These are phyloP conservation scores for Oreochromis aureus DNA, from an alignment of 2,113 vertebrate species.

Conservation along the genomic window DNA sequence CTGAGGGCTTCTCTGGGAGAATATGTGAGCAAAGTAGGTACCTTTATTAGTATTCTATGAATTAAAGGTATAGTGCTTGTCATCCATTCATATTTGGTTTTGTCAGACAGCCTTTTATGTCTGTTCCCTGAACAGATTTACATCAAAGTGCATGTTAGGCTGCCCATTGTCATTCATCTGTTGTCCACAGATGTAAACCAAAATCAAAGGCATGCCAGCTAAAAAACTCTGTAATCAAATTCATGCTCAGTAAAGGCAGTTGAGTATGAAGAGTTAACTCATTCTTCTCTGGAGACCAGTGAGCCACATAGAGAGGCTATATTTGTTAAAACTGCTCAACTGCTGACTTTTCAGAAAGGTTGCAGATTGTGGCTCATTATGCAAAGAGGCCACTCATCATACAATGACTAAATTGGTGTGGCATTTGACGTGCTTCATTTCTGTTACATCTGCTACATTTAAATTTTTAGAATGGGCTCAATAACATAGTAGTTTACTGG, in stretches of 20 bases:
- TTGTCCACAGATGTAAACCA: not conserved
- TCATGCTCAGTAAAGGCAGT: not conserved
- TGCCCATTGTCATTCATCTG: not conserved
- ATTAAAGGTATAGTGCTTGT: not conserved
- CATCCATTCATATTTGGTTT: not conserved
- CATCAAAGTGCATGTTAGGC: not conserved
- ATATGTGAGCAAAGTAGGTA: constrained; percentile 80
- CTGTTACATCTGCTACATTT: not conserved
- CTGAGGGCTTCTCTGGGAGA: constrained; percentile 71
- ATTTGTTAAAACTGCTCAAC: not conserved
- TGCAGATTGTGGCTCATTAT: not conserved
- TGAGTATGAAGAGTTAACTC: not conserved
- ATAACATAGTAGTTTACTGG: not conserved
- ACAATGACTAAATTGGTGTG: not conserved
- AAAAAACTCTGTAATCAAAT: not conserved
- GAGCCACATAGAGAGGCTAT: not conserved
- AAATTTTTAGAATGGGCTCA: not conserved
- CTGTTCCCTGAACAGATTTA: not conserved
- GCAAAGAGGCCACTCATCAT: not conserved
- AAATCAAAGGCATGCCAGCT: not conserved
- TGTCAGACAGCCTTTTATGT: not conserved
- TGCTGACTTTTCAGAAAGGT: not conserved
- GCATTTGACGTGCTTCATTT: not conserved
- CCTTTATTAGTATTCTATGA: not conserved
- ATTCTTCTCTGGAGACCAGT: not conserved